phyloP scores from a whole-genome alignment of 1,140 invertebrate species.

The Drosophila biarmipes region DNA sequence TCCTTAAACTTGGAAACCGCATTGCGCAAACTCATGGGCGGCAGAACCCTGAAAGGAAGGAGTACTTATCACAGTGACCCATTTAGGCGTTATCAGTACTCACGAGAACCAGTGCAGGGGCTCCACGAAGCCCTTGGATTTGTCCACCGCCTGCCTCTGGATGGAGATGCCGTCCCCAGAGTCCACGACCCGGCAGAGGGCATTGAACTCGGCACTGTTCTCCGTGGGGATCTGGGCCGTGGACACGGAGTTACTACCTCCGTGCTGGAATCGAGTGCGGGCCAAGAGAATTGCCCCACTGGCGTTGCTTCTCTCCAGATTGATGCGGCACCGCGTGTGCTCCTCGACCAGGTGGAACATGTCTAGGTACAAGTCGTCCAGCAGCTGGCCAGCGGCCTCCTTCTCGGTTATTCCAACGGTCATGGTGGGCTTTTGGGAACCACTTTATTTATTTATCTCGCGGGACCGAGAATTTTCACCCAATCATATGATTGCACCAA shows the following conservation, averaged over 20 bases:
- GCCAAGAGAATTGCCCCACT: conserved; percentile 74
- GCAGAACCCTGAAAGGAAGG: conserved; percentile 85
- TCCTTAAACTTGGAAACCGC: conserved; percentile 87
- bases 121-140: conserved; percentile 83
- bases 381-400: conserved; percentile 58
- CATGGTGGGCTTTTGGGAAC: conserved; percentile 30
- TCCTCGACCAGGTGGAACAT: conserved; percentile 78
- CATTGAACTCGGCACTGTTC: conserved; percentile 77
- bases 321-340: conserved; percentile 63
- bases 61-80: not conserved
- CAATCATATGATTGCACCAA: conserved; percentile 62
- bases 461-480: conserved; percentile 22
- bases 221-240: conserved; percentile 79
- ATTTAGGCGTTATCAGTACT: conserved; percentile 7
- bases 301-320: conserved; percentile 69
- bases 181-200: conserved; percentile 60
- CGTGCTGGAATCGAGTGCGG: conserved; percentile 75
- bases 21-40: conserved; percentile 87
- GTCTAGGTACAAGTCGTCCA: conserved; percentile 72
- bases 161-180: conserved; percentile 30
- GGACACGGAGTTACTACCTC: conserved; percentile 60
- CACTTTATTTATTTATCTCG: conserved; percentile 7
- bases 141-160: conserved; percentile 59
- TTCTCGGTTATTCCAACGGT: conserved; percentile 17
- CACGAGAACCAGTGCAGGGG: conserved; percentile 88